A percentile compares a stretch with the other conserved stretches of the same genome.
These are phyloP conservation scores for Stegostoma tigrinum DNA, from an alignment of 2,113 vertebrate genomes.

Conservation along the genomic window DNA sequence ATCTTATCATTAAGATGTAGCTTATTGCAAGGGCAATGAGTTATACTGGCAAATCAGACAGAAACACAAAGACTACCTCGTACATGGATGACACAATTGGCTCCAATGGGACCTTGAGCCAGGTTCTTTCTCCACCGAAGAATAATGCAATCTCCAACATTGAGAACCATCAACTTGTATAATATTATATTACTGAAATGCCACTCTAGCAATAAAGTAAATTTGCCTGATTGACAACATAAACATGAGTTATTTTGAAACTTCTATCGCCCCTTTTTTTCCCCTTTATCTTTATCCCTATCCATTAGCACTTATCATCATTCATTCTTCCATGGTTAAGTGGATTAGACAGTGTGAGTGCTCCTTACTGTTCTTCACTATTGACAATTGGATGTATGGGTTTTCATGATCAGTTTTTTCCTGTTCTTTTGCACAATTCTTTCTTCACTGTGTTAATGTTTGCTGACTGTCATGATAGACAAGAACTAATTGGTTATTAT, in stretches of 20 bases:
- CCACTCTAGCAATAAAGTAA: neutral
- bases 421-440: neutral
- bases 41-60: too few relatives aligned
- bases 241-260: neutral
- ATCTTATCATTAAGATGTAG: too few relatives aligned
- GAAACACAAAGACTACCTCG: too few relatives aligned
- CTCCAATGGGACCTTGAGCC: too few relatives aligned
- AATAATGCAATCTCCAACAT: too few relatives aligned
- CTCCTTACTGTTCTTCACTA: neutral
- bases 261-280: neutral
- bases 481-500: neutral
- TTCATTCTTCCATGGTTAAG: neutral
- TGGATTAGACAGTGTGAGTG: neutral
- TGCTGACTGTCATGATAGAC: neutral
- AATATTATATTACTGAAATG: too few relatives aligned
- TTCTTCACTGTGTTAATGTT: neutral
- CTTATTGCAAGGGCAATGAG: too few relatives aligned
- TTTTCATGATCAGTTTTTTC: neutral
- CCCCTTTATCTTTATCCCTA: neutral
- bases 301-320: neutral
- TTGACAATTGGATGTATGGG: neutral
- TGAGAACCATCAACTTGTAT: neutral
- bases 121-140: too few relatives aligned
- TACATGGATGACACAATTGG: too few relatives aligned
- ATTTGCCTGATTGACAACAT: neutral